Percentiles rank a stretch among this genome's conserved stretches.
These are phyloP conservation scores for Pteromalus puparum DNA, from an alignment of 1,140 invertebrate genomes.

Conservation along the genomic window DNA sequence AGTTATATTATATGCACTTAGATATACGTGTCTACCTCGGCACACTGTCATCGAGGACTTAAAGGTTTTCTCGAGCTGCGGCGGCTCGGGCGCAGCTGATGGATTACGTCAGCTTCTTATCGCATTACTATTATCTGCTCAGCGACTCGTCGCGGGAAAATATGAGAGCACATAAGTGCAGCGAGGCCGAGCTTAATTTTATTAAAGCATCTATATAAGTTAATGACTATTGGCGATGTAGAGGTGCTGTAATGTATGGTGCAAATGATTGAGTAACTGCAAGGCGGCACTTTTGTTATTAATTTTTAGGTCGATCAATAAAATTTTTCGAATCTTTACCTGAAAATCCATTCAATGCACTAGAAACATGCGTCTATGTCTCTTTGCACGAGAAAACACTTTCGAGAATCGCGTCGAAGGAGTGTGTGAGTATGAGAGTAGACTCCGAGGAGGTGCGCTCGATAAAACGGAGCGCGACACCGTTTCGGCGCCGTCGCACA, in stretches of 20 bases:
- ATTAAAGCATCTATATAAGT: too few species aligned
- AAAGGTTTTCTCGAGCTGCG: constrained; percentile 12
- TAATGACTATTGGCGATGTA: neutral
- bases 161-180: neutral
- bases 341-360: too few species aligned
- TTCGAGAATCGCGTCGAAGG: neutral
- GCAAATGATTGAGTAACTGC: too few species aligned
- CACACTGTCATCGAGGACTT: constrained; percentile 27
- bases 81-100: neutral
- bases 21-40: too few species aligned
- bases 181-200: too few species aligned
- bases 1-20: too few species aligned
- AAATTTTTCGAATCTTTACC: too few species aligned
- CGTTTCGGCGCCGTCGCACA: constrained; percentile 62
- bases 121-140: neutral
- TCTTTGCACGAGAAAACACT: neutral
- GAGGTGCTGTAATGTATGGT: neutral
- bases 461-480: constrained; percentile 62
- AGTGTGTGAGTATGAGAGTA: neutral
- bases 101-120: constrained; percentile 9
- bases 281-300: too few species aligned
- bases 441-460: constrained; percentile 54
- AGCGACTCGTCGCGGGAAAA: neutral
- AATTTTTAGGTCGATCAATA: too few species aligned
- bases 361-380: too few species aligned